Conservation (phyloP, 2,888 invertebrate genomes). For the Microctonus hyperodae region DNA sequence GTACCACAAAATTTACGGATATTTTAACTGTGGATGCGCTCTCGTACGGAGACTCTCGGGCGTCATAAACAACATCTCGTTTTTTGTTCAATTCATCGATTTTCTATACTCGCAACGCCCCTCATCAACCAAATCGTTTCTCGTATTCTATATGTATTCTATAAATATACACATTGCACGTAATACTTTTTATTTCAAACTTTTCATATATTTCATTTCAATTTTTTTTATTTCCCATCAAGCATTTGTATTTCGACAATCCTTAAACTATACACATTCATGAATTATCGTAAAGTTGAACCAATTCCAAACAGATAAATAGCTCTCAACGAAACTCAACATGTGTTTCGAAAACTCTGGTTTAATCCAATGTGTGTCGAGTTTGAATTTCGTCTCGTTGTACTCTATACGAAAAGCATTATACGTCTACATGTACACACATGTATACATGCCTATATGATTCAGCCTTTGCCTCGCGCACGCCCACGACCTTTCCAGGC, state of each 20-base stretch:
- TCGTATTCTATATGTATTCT: conserved; percentile 10
- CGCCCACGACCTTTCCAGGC: neutral
- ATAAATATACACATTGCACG: neutral
- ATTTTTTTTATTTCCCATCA: conserved; percentile 5
- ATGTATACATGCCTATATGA: neutral
- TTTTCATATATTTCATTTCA: conserved; percentile 12
- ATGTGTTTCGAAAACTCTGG: neutral
- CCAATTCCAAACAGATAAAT: conserved; percentile 7
- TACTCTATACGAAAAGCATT: neutral
- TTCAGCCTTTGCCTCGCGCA: neutral
- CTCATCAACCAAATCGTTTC: conserved; percentile 25
- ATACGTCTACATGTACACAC: neutral
- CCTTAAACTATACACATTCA: neutral
- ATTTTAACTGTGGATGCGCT: conserved; percentile 47
- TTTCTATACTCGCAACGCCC: conserved; percentile 26
- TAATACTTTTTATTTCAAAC: conserved; percentile 3
- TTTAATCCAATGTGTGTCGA: neutral
- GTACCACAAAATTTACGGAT: conserved; percentile 50
- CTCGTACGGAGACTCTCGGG: conserved; percentile 27
- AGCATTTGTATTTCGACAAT: neutral
- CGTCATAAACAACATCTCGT: conserved; percentile 40
- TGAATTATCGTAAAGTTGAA: neutral
- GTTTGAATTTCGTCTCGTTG: neutral
- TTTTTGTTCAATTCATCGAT: conserved; percentile 42
- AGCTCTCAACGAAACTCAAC: neutral